Evolutionary conservation across 1,140 invertebrate species (phyloP), one percentile per base, ranked within the genome.

Genomic region (Atta texana): DNA sequence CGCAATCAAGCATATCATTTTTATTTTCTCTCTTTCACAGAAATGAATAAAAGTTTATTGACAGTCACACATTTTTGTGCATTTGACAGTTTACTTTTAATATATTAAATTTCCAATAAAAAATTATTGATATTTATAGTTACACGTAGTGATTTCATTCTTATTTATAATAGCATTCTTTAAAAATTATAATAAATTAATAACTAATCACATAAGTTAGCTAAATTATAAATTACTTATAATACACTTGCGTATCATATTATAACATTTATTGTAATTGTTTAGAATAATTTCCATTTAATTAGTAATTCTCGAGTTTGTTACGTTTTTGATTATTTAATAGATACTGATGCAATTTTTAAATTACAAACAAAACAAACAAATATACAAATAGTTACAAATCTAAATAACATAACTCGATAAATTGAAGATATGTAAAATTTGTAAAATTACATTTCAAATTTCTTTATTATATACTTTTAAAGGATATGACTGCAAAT

Each of bases 1-100:
- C 31, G 31, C 61, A 76, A 66, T 63, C 84, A 69, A 78, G 44
- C 49, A 57, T 66, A 24, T 72, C 18, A 53, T 78, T 90, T 89
- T 88, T 80, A 39, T 76, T 85, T 87, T 90, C 84, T 74, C 64
- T 34, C 59, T 86, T 44, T 66, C 53, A 28, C 21, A 14, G 31
- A 78, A 44, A 51, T 57, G 34, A 68, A 66, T 59, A 44, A 21
- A n/a, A 53, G 63, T 86, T 86, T 51, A 78, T 49, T 49, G 84
- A 78, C 21, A 86, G 84, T 68, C 82, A 18, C 57, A 14, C 69
- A 34, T 49, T 51, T 69, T 69, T 39, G 12, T 39, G 3, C n/a
- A 66, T 28, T 66, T 49, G 66, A 4, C n/a, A n/a, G 24, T 71
- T 3, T 1, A 28, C 18, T 49, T 49, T 71, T n/a, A 71, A 71